A percentile compares a stretch with the other conserved stretches of the same genome.
Evolutionary conservation across 2,113 vertebrate species (phyloP).

Genomic region (Gadus chalcogrammus): DNA sequence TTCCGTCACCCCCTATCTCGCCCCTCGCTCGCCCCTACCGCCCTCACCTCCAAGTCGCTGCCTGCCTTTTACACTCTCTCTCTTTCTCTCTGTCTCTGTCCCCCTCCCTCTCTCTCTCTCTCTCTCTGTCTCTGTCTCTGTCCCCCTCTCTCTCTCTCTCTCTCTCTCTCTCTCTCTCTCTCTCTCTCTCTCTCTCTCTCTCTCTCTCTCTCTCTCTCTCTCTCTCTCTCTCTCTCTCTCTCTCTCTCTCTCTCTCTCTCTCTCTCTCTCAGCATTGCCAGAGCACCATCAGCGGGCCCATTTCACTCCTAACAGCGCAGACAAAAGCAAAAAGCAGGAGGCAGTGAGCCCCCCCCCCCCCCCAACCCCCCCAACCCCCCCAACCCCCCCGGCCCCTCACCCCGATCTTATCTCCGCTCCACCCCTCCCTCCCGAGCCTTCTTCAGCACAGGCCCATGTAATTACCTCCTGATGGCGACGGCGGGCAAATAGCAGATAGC

Average conservation of each 20-base stretch:
- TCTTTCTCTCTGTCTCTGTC: too few species aligned
- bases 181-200: too few species aligned
- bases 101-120: too few species aligned
- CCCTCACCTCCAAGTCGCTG: too few species aligned
- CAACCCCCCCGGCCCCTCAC: constrained; percentile 40
- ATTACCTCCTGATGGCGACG: constrained; percentile 49
- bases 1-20: constrained; percentile 66
- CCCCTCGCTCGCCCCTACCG: constrained; percentile 38
- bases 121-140: too few species aligned
- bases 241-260: constrained; percentile 28
- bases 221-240: not conserved
- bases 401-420: constrained; percentile 10
- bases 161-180: too few species aligned
- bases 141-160: not conserved
- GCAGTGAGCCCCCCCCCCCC: constrained; percentile 46
- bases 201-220: not conserved
- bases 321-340: constrained; percentile 45
- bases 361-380: constrained; percentile 30
- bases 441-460: constrained; percentile 42
- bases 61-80: too few species aligned
- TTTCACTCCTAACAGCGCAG: constrained; percentile 65
- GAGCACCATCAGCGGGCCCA: constrained; percentile 59
- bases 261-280: constrained; percentile 42
- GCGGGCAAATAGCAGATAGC: constrained; percentile 45
- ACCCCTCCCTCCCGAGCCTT: constrained; percentile 51